Base-by-base conservation (phyloP, 2,113 vertebrate species). In the Grammomys dolichurus region DNA sequence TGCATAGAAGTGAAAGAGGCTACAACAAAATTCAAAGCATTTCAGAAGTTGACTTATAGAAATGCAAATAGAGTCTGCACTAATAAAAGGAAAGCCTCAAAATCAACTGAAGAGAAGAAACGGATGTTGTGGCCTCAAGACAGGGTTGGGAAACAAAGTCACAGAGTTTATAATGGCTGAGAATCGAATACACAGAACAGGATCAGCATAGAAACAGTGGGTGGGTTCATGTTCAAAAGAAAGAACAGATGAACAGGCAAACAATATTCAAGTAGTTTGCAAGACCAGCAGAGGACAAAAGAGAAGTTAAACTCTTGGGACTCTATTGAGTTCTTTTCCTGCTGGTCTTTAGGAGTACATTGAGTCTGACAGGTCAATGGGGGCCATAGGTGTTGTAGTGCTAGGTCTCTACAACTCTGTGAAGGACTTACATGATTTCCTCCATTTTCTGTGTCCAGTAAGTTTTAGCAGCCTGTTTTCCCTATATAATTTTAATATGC, bases 261-360 rank as follows among this genome's bases (percentile, higher is more conserved):
- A 81, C 7, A 33, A 3, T 51, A n/a, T 20, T 81, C 48, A 16
- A 5, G 20, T 24, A 24, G 33, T 19, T 19, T 58, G 10, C 51
- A 24, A 58, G 33, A 81, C 51, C 33, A 22, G 19, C 11, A 56
- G 10, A 58, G 54, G 33, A 24, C 54, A 24, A 10, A 24, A 33
- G 33, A 56, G 19, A 56, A 20, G 20, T n/a, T 20, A 81, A n/a
- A 36, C 10, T 11, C 7, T 36, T 7, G 8, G 19, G 54, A 5
- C 54, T 24, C 4, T n/a, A 20, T 5, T 54, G 51, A 81, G 33
- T n/a, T 56, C 31, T 51, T 17, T 17, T 56, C 14, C 19, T 58
- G 10, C 9, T n/a, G 0, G 16, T 58, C 6, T 33, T n/a, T 22
- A 12, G 2, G 33, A 56, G 10, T 5, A 33, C 17, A n/a, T 4